These are phyloP conservation scores for Drosophila maculinotata DNA, from an alignment of 2,888 invertebrate genomes.

Conservation along the genomic window DNA sequence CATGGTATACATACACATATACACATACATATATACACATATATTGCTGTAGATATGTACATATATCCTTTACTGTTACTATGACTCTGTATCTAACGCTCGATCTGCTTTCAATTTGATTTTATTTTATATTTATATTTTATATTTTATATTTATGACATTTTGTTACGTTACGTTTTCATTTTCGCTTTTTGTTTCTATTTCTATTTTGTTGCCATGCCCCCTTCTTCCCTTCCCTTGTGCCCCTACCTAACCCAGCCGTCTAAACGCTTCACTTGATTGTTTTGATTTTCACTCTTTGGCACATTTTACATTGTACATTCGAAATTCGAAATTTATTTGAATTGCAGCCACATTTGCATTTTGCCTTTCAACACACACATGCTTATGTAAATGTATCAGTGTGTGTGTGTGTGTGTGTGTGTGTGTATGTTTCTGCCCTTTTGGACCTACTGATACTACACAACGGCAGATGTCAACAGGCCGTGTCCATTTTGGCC, in stretches of 20 bases:
- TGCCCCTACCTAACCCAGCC: conserved; percentile 1
- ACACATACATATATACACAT: neutral
- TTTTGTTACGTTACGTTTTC: conserved; percentile 46
- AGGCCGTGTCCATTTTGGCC: conserved; percentile 56
- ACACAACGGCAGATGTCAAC: conserved; percentile 45
- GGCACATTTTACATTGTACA: conserved; percentile 72
- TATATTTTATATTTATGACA: conserved; percentile 79
- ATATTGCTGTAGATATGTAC: neutral
- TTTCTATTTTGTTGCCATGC: conserved; percentile 21
- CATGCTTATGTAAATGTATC: conserved; percentile 49
- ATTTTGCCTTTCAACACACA: conserved; percentile 37
- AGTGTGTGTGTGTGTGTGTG: conserved; percentile 32
- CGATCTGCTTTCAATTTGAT: conserved; percentile 73
- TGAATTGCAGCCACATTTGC: conserved; percentile 69
- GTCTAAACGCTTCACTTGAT: conserved; percentile 71
- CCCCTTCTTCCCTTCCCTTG: neutral
- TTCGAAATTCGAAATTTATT: conserved; percentile 74
- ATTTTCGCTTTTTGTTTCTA: conserved; percentile 23
- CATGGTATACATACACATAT: neutral
- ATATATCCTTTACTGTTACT: conserved; percentile 5
- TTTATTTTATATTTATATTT: conserved; percentile 79
- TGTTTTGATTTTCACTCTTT: conserved; percentile 78
- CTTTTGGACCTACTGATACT: conserved; percentile 35
- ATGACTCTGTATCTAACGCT: conserved; percentile 51
- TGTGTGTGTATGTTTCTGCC: conserved; percentile 10